Percentiles rank a stretch among this genome's conserved stretches.
Evolutionary conservation across 2,888 invertebrate genomes (phyloP).

Genomic region (Mesorhabditis sp.): DNA sequence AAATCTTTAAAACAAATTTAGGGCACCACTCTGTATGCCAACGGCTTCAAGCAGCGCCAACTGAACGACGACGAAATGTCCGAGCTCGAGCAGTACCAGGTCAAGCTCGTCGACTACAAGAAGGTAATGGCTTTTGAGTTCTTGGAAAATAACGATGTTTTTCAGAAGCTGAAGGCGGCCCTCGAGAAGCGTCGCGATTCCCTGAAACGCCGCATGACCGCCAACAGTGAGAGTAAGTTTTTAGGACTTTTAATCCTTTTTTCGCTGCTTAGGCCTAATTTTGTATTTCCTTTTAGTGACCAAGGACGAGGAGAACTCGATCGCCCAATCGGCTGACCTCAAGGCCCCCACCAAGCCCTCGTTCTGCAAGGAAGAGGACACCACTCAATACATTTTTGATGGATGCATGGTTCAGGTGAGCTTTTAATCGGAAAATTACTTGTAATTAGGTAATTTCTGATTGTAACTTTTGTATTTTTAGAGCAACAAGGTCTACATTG

Average conservation of each 20-base stretch:
- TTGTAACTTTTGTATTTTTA: background rate
- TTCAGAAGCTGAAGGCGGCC: slow-evolving; percentile 19
- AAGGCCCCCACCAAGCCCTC: slow-evolving; percentile 49
- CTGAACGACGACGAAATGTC: slow-evolving; percentile 40
- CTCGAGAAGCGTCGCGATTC: slow-evolving; percentile 16
- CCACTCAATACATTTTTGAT: slow-evolving; percentile 56
- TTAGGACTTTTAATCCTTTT: too few species aligned
- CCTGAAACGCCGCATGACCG: background rate
- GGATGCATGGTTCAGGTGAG: slow-evolving; percentile 48
- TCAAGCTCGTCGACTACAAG: slow-evolving; percentile 40
- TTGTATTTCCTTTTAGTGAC: background rate
- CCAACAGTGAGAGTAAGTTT: too few species aligned
- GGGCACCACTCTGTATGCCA: slow-evolving; percentile 48
- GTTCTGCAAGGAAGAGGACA: slow-evolving; percentile 52
- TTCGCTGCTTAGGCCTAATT: too few species aligned
- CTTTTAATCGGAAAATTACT: background rate
- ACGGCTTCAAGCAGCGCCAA: slow-evolving; percentile 46
- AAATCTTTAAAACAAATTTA: slow-evolving; percentile 11
- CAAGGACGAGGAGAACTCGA: slow-evolving; percentile 8
- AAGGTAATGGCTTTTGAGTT: slow-evolving; percentile 16
- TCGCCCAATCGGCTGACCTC: slow-evolving; percentile 11
- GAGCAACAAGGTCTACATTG: slow-evolving; percentile 52
- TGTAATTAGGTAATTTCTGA: background rate
- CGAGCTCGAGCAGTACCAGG: slow-evolving; percentile 35
- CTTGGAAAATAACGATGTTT: slow-evolving; percentile 6